Conservation (phyloP, 2,797 vertebrate genomes). For the Coregonus ussuriensis region DNA sequence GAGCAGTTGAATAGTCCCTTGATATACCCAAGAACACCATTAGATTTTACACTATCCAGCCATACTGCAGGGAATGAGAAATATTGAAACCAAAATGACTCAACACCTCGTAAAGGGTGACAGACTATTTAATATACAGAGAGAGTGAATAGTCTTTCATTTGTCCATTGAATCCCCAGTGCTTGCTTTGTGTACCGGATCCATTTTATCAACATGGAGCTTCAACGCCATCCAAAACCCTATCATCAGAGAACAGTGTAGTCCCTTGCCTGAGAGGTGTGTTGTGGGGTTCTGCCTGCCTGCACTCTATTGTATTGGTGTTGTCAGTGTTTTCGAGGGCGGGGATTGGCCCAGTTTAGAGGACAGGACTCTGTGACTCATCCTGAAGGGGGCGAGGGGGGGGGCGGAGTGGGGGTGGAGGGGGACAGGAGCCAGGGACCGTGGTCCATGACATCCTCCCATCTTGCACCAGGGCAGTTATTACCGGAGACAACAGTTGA, state of each 20-base stretch:
- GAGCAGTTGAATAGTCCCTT: not conserved
- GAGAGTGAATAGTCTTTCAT: not conserved
- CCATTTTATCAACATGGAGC: not conserved
- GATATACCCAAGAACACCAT: not conserved
- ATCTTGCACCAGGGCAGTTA: slow-evolving; percentile 1
- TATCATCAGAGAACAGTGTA: not conserved
- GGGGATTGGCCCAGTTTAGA: not conserved
- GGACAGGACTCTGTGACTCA: not conserved
- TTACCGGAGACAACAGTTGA: not conserved
- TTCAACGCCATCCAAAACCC: not conserved
- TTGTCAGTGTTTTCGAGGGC: not conserved
- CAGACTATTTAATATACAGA: not conserved
- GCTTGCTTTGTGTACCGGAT: not conserved
- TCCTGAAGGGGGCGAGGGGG: not conserved
- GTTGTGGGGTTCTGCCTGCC: not conserved
- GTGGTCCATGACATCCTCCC: not conserved
- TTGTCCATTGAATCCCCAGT: not conserved
- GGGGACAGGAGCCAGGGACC: not conserved
- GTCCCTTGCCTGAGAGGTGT: not conserved
- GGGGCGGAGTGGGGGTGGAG: not conserved
- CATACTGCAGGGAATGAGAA: not conserved
- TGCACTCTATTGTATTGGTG: not conserved
- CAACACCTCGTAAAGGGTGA: not conserved
- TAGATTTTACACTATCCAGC: not conserved
- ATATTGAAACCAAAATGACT: not conserved